Base-by-base conservation (phyloP, 2,888 invertebrate species). In the Autographa gamma region DNA sequence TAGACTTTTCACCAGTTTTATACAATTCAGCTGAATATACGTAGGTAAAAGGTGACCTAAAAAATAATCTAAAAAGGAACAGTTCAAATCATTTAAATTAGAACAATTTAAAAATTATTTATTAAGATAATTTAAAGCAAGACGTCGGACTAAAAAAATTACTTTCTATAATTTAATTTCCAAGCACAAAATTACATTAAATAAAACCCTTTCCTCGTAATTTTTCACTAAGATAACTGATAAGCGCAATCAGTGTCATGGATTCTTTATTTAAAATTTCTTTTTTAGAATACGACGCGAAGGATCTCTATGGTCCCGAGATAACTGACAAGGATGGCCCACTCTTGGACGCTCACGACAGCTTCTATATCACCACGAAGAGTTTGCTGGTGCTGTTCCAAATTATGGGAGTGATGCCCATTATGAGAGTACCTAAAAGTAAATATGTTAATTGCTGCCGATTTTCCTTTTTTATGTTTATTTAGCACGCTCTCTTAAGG, bases 361-460 rank as follows among this genome's bases (percentile, higher is more conserved):
- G 96, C 69, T 97, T 97, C 85, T 97, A 97, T 85, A 91, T 96
- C 18, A 97, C 96, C 0, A 97, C 97, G 0, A 97, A 97, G 88
- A 97, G 97, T 83, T 89, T 97, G 59, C 88, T 97, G 76, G 97
- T 97, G 0, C 91, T 97, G 6, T 97, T 97, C 84, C 97, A 97
- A 89, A 97, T 97, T 58, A 97, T 97, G 97, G 97, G 97, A 4
- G 95, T 97, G 0, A 97, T 97, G 97, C 97, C 97, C 0, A 97
- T 97, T 58, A 97, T 97, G 95, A 95, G 97, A 59, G 96, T 96
- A 61, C 96, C 96, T 3, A 95, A 93, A 82, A 92, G 97, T 93
- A 91, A 60, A n/a, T n/a, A n/a, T n/a, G n/a, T n/a, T n/a, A n/a
- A n/a, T n/a, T n/a, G n/a, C n/a, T n/a, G n/a, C n/a, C n/a, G n/a